Evolutionary conservation across 2,888 invertebrate species (phyloP).

Genomic region (Hirtodrosophila duncani): DNA sequence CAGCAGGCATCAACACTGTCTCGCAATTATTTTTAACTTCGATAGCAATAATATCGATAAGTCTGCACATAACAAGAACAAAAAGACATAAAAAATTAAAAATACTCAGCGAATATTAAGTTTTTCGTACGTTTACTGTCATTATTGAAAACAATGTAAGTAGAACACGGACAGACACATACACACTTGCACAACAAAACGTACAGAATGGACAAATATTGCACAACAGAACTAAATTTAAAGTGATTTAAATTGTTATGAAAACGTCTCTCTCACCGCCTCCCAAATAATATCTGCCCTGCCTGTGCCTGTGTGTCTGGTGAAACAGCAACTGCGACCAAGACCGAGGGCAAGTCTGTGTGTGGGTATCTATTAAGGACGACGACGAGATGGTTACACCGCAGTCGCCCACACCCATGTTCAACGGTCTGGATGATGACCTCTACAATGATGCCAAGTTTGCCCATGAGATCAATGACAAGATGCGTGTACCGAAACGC

Average conservation of each 20-base stretch:
- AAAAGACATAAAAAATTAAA: slow-evolving; percentile 27
- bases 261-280: slow-evolving; percentile 59
- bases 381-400: slow-evolving; percentile 84
- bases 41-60: too few relatives aligned
- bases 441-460: slow-evolving; percentile 81
- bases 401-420: slow-evolving; percentile 81
- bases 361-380: too few relatives aligned
- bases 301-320: slow-evolving; percentile 20
- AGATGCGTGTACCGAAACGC: slow-evolving; percentile 89
- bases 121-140: slow-evolving; percentile 48
- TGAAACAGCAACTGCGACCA: too few relatives aligned
- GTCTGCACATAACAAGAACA: slow-evolving; percentile 49
- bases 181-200: slow-evolving; percentile 14
- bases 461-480: slow-evolving; percentile 87
- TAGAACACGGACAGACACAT: slow-evolving; percentile 29
- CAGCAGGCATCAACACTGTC: too few relatives aligned
- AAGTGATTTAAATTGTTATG: slow-evolving; percentile 50
- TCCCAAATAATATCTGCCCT: slow-evolving; percentile 14
- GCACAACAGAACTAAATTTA: slow-evolving; percentile 56
- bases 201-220: slow-evolving; percentile 47
- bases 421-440: slow-evolving; percentile 84
- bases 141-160: slow-evolving; percentile 50
- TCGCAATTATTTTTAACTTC: too few relatives aligned
- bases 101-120: slow-evolving; percentile 29
- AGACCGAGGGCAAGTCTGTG: too few relatives aligned